phyloP scores from a whole-genome alignment of 1,140 invertebrate species.

The Dysdera silvatica region DNA sequence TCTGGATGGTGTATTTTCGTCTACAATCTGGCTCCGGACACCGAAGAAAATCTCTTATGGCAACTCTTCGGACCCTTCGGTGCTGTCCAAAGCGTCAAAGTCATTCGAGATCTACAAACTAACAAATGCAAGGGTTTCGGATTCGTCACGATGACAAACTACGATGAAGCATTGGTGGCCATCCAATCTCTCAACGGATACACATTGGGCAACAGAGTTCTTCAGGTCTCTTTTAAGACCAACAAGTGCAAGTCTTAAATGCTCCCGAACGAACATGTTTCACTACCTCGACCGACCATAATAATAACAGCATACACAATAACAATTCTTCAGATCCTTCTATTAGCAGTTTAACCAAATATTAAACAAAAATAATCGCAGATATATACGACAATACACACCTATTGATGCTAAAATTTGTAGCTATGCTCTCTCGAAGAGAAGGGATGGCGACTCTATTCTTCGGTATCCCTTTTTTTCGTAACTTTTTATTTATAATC shows the following conservation, averaged over 20 bases:
- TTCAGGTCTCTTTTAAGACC: conserved; percentile 98
- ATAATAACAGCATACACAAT: too few relatives aligned
- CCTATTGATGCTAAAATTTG: too few relatives aligned
- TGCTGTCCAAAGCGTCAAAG: conserved; percentile 95
- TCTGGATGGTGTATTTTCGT: conserved; percentile 98
- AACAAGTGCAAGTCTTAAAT: conserved; percentile 46
- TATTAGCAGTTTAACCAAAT: too few relatives aligned
- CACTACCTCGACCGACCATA: conserved; percentile 12
- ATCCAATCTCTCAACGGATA: conserved; percentile 97
- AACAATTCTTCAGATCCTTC: too few relatives aligned
- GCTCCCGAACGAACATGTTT: not conserved
- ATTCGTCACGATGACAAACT: conserved; percentile 99
- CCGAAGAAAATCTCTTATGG: conserved; percentile 97
- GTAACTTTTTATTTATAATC: too few relatives aligned
- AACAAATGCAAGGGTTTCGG: conserved; percentile 99
- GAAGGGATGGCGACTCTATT: too few relatives aligned
- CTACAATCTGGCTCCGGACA: conserved; percentile 95
- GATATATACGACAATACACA: too few relatives aligned
- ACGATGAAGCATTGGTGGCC: conserved; percentile 94
- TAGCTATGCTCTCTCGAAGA: too few relatives aligned
- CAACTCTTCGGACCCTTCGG: conserved; percentile 98
- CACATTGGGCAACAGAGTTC: conserved; percentile 89
- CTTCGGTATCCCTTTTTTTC: too few relatives aligned
- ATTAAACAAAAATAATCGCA: too few relatives aligned
- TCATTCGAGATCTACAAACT: conserved; percentile 92